Base-by-base conservation (phyloP, 2,113 vertebrate species). In the Melanerpes aurifrons region DNA sequence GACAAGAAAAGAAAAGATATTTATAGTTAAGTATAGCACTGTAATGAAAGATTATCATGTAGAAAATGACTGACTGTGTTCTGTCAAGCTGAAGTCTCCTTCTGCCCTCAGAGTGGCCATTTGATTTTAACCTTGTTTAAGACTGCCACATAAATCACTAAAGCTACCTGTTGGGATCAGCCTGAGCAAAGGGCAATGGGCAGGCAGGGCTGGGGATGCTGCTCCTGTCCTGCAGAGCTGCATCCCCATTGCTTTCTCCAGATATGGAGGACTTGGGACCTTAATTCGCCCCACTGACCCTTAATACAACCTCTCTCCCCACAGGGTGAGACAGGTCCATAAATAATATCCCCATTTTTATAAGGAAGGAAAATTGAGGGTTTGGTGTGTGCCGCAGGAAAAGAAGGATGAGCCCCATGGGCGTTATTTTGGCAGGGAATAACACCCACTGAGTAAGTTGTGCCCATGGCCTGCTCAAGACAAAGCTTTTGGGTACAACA, bases 1-100 rank as follows among this genome's bases (percentile, higher is more conserved):
- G 76, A 87, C 3, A 70, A 50, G 14, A 32, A 4, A 14, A 29
- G 53, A 80, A 53, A 66, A 1, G 4, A 7, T 43, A 74, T 21
- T 59, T 45, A 57, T 20, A 35, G 90, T 81, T 89, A 78, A 83
- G 78, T 70, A 74, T 18, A 82, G 5, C 22, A 68, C 43, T 71
- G 19, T 31, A 89, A 75, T 80, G 50, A 91, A 81, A 87, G n/a
- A 64, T 22, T 72, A 63, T 29, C 9, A n/a, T 19, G 24, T 75
- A 79, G 90, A 82, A 92, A 95, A 92, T 76, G 73, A 92, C 71
- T 74, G 40, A 56, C 62, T 68, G 7, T n/a, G 19, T 67, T 93
- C 94, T 32, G 66, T 35, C 70, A 78, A 81, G 62, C 21, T 22
- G 54, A 90, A 70, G 64, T 58, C 22, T 45, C 57, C 61, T 66